A percentile compares a stretch with the other conserved stretches of the same genome.
Conservation (phyloP, 2,113 vertebrate species). For the Chloroceryle aenea region DNA sequence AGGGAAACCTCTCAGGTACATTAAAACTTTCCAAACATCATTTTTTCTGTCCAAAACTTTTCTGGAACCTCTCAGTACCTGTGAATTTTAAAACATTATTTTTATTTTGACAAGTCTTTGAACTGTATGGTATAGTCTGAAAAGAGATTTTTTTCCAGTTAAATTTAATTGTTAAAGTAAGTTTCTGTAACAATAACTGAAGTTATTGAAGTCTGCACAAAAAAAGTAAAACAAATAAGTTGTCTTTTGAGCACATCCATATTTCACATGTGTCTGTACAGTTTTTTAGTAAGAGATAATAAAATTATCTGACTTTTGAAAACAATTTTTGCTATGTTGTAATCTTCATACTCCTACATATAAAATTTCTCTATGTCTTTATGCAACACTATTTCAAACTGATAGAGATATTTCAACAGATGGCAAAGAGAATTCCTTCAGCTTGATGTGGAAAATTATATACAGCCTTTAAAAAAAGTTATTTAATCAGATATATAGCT, state of each 20-base stretch:
- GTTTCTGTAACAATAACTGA: background rate
- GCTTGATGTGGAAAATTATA: background rate
- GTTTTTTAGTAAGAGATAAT: background rate
- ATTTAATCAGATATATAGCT: background rate
- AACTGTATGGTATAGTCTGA: background rate
- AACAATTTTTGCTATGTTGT: background rate
- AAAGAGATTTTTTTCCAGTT: background rate
- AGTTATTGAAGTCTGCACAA: background rate
- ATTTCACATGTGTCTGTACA: background rate
- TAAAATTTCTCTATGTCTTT: background rate
- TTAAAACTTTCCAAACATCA: background rate
- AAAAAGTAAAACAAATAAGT: background rate
- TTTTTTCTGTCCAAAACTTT: background rate
- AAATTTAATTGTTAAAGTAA: background rate
- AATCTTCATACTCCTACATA: background rate
- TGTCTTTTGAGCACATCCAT: background rate
- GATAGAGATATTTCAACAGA: background rate
- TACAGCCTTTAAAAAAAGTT: background rate
- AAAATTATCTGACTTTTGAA: background rate
- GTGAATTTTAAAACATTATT: background rate
- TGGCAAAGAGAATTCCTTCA: background rate
- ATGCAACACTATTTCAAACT: background rate
- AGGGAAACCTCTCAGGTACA: background rate
- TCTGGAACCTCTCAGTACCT: background rate
- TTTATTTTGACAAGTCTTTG: background rate